A percentile compares a stretch with the other conserved stretches of the same genome.
phyloP scores from a whole-genome alignment of 2,888 invertebrate genomes.

The Coenonympha arcania region DNA sequence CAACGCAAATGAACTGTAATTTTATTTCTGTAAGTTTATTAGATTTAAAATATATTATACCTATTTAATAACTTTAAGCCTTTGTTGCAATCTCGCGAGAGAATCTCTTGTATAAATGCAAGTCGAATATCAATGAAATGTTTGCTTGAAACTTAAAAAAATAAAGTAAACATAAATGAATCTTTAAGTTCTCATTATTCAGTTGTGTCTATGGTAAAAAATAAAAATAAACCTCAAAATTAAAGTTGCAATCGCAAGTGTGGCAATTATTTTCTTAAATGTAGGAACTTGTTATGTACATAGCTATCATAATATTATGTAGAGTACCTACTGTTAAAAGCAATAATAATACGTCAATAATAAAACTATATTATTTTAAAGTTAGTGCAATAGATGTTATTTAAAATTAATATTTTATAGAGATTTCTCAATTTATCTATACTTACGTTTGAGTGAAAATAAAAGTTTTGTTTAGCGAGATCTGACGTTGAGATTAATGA shows the following conservation, averaged over 20 bases:
- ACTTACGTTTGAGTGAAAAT: conserved; percentile 33
- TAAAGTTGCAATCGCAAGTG: conserved; percentile 23
- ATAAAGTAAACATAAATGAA: too few relatives aligned
- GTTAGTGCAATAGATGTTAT: conserved; percentile 71
- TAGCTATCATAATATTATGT: conserved; percentile 43
- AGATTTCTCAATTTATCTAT: conserved; percentile 34
- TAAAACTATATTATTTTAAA: conserved; percentile 42
- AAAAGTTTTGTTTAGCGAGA: conserved; percentile 51
- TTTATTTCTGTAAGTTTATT: conserved; percentile 40
- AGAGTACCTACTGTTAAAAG: too few relatives aligned
- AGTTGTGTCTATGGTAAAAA: background rate
- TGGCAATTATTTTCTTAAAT: conserved; percentile 29
- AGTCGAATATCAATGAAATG: conserved; percentile 23
- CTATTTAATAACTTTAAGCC: conserved; percentile 43
- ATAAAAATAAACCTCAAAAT: conserved; percentile 9
- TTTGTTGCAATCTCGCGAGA: conserved; percentile 57
- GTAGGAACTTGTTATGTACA: conserved; percentile 41
- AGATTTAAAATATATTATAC: conserved; percentile 30
- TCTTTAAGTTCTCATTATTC: too few relatives aligned
- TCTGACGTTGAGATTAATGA: conserved; percentile 71
- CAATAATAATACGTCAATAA: conserved; percentile 54
- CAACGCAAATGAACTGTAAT: conserved; percentile 20
- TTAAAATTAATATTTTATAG: conserved; percentile 59
- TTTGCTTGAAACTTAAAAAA: background rate
- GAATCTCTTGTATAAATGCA: conserved; percentile 55